phyloP scores from a whole-genome alignment of 1,140 invertebrate species.

The Drosophila malerkotliana region DNA sequence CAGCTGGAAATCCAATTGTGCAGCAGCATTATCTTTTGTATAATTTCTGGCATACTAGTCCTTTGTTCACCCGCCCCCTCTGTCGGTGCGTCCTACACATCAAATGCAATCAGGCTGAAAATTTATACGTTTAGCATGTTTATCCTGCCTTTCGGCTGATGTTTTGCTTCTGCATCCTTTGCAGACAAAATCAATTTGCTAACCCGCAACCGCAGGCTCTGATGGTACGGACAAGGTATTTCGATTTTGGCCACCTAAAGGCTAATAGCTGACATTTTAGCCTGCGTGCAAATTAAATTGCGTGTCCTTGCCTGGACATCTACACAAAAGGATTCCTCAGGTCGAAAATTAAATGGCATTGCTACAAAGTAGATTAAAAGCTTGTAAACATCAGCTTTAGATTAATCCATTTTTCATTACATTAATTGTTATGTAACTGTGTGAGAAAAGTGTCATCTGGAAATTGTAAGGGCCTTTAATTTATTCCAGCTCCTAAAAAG shows the following conservation, averaged over 20 bases:
- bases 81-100: background rate
- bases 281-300: slow-evolving; percentile 15
- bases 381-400: background rate
- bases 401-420: background rate
- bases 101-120: slow-evolving; percentile 48
- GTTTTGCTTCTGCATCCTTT: background rate
- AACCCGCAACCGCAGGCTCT: slow-evolving; percentile 24
- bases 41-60: slow-evolving; percentile 51
- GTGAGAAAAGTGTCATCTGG: background rate
- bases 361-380: background rate
- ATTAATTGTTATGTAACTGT: background rate
- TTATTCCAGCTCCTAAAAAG: background rate
- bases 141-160: slow-evolving; percentile 15
- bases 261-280: slow-evolving; percentile 9
- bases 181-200: slow-evolving; percentile 43
- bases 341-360: background rate
- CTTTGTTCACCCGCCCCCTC: slow-evolving; percentile 6
- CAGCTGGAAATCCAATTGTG: slow-evolving; percentile 74
- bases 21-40: slow-evolving; percentile 61
- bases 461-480: no score
- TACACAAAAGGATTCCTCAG: background rate
- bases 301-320: background rate
- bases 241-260: slow-evolving; percentile 9
- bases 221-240: slow-evolving; percentile 12
- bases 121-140: slow-evolving; percentile 37